Evolutionary conservation across 2,113 vertebrate genomes (phyloP).

Genomic region (Oryzias javanicus): DNA sequence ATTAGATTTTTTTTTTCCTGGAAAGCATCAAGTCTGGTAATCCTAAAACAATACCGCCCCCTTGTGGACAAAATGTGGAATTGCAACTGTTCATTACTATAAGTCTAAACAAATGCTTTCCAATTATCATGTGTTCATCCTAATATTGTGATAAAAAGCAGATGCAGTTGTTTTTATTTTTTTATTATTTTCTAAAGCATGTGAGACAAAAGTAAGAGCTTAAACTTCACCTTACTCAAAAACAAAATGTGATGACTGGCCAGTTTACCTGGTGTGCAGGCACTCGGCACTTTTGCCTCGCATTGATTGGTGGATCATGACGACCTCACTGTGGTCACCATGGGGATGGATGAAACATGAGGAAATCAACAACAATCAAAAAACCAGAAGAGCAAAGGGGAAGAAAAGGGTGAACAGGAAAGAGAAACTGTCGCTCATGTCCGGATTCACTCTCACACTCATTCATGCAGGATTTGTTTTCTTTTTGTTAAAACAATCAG

Average conservation of each 20-base stretch:
- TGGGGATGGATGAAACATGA: constrained; percentile 88
- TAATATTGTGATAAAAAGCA: too few species aligned
- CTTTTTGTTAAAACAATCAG: constrained; percentile 9
- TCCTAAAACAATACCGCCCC: constrained; percentile 32
- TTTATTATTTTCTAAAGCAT: too few species aligned
- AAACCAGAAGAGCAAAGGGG: constrained; percentile 65
- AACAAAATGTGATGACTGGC: constrained; percentile 25
- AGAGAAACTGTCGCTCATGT: constrained; percentile 26
- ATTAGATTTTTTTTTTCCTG: too few species aligned
- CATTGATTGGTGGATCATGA: constrained; percentile 96
- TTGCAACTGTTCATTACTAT: constrained; percentile 11
- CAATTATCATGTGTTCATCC: too few species aligned
- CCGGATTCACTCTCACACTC: constrained; percentile 21
- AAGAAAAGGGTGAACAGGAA: constrained; percentile 62
- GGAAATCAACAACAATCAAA: constrained; percentile 79
- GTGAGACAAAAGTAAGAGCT: background rate
- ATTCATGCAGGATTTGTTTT: background rate
- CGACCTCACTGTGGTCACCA: constrained; percentile 97
- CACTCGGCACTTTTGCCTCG: constrained; percentile 98
- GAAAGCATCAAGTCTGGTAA: too few species aligned
- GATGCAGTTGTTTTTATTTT: too few species aligned
- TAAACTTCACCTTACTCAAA: constrained; percentile 15
- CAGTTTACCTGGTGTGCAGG: constrained; percentile 96
- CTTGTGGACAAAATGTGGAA: constrained; percentile 46
- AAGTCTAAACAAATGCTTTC: background rate